These are phyloP conservation scores for Blastomussa wellsi DNA, from an alignment of 92 coral and sea anemone species.

Conservation along the genomic window DNA sequence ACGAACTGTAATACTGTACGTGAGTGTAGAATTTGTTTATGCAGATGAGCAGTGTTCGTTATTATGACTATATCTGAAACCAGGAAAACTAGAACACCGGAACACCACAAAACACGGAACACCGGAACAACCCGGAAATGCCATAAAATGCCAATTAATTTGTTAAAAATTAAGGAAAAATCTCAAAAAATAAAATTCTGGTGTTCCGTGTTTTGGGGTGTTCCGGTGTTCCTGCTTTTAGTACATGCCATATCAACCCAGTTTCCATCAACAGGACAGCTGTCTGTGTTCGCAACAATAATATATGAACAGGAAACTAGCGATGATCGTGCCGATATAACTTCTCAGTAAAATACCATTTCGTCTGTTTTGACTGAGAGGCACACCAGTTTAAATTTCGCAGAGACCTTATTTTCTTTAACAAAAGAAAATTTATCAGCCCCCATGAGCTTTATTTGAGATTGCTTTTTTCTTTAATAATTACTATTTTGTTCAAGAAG, in stretches of 20 bases:
- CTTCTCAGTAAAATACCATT: not conserved
- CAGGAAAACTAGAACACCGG: too few relatives aligned
- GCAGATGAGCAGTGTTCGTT: not conserved
- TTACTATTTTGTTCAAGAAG: not conserved
- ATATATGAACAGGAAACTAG: not conserved
- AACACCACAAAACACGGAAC: too few relatives aligned
- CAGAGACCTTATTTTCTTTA: not conserved
- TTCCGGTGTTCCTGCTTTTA: too few relatives aligned
- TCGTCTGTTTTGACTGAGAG: not conserved
- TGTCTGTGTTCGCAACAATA: not conserved
- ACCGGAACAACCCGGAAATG: too few relatives aligned
- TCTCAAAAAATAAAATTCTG: too few relatives aligned
- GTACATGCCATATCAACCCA: too few relatives aligned
- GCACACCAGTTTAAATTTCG: not conserved
- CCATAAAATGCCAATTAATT: too few relatives aligned
- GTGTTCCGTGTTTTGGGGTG: too few relatives aligned
- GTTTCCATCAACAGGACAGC: not conserved
- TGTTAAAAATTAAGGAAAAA: too few relatives aligned
- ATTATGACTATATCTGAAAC: not conserved
- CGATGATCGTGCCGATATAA: not conserved
- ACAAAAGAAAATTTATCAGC: not conserved
- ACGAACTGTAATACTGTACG: not conserved
- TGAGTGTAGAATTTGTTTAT: not conserved
- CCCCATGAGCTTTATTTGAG: not conserved
- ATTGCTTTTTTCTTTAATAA: not conserved